phyloP scores from a whole-genome alignment of 2,797 vertebrate species.

The Erpetoichthys calabaricus region DNA sequence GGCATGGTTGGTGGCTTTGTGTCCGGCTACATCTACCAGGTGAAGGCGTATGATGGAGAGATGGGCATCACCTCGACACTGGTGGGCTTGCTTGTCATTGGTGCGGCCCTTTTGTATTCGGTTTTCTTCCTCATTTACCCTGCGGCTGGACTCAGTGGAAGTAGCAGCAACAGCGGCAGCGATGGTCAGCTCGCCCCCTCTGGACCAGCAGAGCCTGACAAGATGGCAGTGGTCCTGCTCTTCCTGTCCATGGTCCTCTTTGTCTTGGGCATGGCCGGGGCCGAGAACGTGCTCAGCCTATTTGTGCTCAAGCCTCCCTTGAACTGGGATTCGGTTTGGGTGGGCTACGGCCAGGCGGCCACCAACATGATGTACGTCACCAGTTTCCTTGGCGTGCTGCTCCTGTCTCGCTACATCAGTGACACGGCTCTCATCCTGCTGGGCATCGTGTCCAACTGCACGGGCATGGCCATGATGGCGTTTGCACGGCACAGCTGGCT shows the following conservation, averaged over 20 bases:
- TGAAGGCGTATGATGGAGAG: constrained; percentile 13
- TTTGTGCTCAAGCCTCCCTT: constrained; percentile 32
- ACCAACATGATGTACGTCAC: constrained; percentile 30
- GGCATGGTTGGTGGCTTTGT: constrained; percentile 25
- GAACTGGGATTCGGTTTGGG: constrained; percentile 30
- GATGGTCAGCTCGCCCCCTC: neutral
- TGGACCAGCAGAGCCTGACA: constrained; percentile 8
- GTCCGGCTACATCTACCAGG: constrained; percentile 27
- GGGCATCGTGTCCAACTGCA: constrained; percentile 31
- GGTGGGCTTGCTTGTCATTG: constrained; percentile 15
- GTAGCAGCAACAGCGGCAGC: neutral
- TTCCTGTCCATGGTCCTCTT: constrained; percentile 24
- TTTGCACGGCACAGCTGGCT: constrained; percentile 25
- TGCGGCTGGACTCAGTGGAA: neutral
- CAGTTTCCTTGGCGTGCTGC: constrained; percentile 29
- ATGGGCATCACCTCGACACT: constrained; percentile 19
- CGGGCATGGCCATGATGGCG: constrained; percentile 27
- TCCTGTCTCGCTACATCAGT: constrained; percentile 18
- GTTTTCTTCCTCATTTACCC: constrained; percentile 20
- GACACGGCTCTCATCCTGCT: constrained; percentile 24
- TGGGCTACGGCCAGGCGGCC: constrained; percentile 27
- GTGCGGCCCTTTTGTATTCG: constrained; percentile 19
- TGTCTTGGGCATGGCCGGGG: constrained; percentile 25
- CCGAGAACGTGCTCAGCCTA: constrained; percentile 25
- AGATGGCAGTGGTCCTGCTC: constrained; percentile 11